Base-by-base conservation (phyloP, 2,797 vertebrate genomes). In the Taeniopygia guttata region DNA sequence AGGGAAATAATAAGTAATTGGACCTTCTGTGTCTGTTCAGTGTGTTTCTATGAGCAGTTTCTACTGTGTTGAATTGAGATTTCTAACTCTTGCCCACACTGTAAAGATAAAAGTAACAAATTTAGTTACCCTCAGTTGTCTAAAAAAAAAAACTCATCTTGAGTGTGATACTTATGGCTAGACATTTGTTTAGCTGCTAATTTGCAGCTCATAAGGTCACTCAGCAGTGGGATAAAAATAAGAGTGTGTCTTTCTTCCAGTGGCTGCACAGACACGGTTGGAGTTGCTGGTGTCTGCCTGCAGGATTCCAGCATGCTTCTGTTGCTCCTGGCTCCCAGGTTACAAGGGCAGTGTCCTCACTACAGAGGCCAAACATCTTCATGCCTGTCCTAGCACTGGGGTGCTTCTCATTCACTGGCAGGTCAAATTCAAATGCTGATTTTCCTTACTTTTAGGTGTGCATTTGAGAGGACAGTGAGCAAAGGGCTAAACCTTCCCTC, bases 181-280 rank as follows among this genome's bases (percentile, higher is more conserved):
- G 85, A 36, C 60, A 70, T 59, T 87, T 72, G n/a, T 76, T 73
- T 83, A 76, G 64, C 34, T 91, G 80, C 64, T 91, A 10, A 49
- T 63, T 89, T 81, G 77, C 74, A 84, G 51, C 59, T 93, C 29
- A 4, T 79, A 32, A 52, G 32, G 60, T 80, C 55, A 7, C 26
- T 92, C 60, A 75, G 34, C 13, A 12, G 17, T 81, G 73, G 64
- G 27, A 64, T 92, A 68, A 80, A 64, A 77, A 66, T 45, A 67
- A n/a, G 77, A 78, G 20, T 6, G 29, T 79, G 36, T 52, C 52
- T 66, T 89, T 38, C 64, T 59, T 38, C 29, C 40, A 4, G 11
- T 49, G 72, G 60, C 54, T 51, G 26, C 49, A 14, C 15, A 36
- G 73, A 66, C 3, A 0, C 10, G 67, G 43, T 17, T 0, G 4